These are phyloP conservation scores for Piscicola geometra DNA, from an alignment of 2,888 invertebrate species.

Conservation along the genomic window DNA sequence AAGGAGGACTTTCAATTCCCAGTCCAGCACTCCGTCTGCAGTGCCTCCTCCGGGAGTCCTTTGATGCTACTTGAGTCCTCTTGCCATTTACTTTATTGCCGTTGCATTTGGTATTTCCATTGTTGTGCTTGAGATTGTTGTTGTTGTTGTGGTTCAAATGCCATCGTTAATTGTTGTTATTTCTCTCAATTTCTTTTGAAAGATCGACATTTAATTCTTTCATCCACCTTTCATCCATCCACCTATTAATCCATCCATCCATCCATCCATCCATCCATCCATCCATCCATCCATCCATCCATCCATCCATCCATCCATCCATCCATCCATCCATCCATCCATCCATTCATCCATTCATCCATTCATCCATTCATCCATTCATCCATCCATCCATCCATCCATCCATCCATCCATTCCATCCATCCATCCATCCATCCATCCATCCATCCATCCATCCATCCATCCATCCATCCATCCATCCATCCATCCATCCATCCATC, in stretches of 20 bases:
- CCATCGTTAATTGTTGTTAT: no score
- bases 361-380: slow-evolving; percentile 10
- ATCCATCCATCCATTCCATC: slow-evolving; percentile 18
- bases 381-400: slow-evolving; percentile 11
- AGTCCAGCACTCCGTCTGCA: no score
- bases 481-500: slow-evolving; percentile 12
- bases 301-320: slow-evolving; percentile 7
- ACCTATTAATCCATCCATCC: not conserved
- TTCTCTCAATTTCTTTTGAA: not conserved
- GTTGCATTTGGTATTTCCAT: no score
- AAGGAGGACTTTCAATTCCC: no score
- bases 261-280: not conserved
- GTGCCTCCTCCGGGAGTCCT: no score
- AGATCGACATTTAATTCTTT: not conserved
- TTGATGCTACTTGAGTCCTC: no score
- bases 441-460: slow-evolving; percentile 14
- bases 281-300: slow-evolving; percentile 15
- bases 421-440: slow-evolving; percentile 26
- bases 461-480: slow-evolving; percentile 16
- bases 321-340: slow-evolving; percentile 14
- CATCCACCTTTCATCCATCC: slow-evolving; percentile 14
- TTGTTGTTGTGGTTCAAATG: no score
- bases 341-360: slow-evolving; percentile 10
- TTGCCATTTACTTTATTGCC: no score
- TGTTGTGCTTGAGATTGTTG: no score